Evolutionary conservation across 1,140 invertebrate species (phyloP), one percentile per base, ranked within the genome.

Genomic region (Magallana ariakensis): DNA sequence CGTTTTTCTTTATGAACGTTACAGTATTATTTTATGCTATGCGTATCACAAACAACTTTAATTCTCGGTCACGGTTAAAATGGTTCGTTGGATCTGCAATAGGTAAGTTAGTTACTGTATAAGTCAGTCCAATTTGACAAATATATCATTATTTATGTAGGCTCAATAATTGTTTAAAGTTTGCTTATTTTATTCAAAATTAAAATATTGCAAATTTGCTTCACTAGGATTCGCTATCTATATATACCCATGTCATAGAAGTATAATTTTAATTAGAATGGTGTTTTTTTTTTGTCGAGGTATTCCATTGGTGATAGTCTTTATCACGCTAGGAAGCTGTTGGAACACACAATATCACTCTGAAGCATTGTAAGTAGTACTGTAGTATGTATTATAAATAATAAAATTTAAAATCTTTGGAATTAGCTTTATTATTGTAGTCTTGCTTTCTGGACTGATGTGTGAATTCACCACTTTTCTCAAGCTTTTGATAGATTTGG

Each of bases 1-100:
- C 22, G 4, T 26, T 26, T 26, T 33, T 33, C 22, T 75, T 26
- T 26, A 75, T 75, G 66, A 75, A 75, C 22, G 66, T 75, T 13
- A 75, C 66, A 10, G 66, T 75, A 26, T 75, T 75, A 26, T 75
- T 75, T 11, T 75, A 75, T 75, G 66, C 66, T 3, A 75, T 75
- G 66, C 19, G 11, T 4, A 75, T 75, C 22, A 75, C 66, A 4
- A 75, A 75, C 66, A 75, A 22, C 22, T 75, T 75, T 13, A 75
- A 75, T 13, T 75, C 66, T 3, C 22, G 66, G 22, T 75, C 66
- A 11, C 22, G 66, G 9, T 26, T 75, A 26, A 75, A 75, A 26
- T 75, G 19, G 66, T 10, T 75, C 33, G 22, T 75, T 11, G 66
- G 66, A 10, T 13, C 22, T 4, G 11, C 66, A 8, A 75, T 26